Base-by-base conservation (phyloP, 2,113 vertebrate genomes). In the Indicator maculatus region DNA sequence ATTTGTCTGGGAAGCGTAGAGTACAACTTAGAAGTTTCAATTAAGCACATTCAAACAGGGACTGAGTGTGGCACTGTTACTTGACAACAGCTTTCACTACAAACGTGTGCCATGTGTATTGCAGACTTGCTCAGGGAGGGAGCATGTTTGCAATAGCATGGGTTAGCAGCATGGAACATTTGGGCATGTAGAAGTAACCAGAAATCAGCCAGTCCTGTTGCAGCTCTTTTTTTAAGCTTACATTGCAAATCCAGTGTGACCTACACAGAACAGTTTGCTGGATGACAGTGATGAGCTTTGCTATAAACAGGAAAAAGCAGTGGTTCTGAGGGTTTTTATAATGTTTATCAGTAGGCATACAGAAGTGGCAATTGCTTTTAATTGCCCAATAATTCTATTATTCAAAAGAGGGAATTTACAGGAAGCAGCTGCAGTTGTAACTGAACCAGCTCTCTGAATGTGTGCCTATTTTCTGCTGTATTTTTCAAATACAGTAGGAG, bases 341-440 rank as follows among this genome's bases (percentile, higher is more conserved):
- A 69, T 72, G 89, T 95, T 96, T 93, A 89, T 95, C 92, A 75
- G 95, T 87, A 82, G 87, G 89, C 91, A 97, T 97, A 82, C 91
- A 95, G 95, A 94, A 92, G 73, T 91, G 82, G 95, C 85, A 93
- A 87, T 95, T 81, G 85, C 81, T 91, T 97, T 97, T 95, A 93
- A 97, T 89, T 97, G 91, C 91, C 39, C 93, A 83, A 41, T 81
- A 95, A 95, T 91, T 96, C 93, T 96, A 94, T 93, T 96, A 86
- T 90, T 96, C 93, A 94, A 82, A 96, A 96, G 94, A 88, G 89
- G 77, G 90, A 82, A 72, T 91, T 97, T 96, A 83, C 85, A 91
- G 72, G 91, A 88, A 96, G 74, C 94, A 97, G 94, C 94, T 96
- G 95, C 92, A 89, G 86, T 96, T 90, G 45, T 88, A 95, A 90